Conservation (phyloP, 2,797 vertebrate genomes). For the Cossypha dichroa region DNA sequence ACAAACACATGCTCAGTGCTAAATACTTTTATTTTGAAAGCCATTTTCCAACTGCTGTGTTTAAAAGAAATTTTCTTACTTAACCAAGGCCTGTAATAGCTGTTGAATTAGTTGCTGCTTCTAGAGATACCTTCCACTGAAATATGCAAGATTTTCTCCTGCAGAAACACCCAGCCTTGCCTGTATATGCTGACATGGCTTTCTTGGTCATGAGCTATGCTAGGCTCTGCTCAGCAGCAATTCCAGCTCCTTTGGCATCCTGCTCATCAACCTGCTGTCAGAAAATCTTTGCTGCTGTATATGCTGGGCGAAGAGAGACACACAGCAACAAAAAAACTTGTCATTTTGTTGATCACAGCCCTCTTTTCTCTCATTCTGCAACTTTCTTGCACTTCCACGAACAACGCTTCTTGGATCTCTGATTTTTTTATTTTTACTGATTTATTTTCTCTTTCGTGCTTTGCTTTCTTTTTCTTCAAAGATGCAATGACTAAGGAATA, state of each 20-base stretch:
- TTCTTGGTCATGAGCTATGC: background rate
- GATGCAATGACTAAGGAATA: constrained; percentile 19
- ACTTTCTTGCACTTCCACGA: background rate
- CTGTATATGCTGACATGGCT: constrained; percentile 31
- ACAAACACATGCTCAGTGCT: background rate
- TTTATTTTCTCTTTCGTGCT: constrained; percentile 41
- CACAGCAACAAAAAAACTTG: background rate
- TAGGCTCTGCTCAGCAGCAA: background rate
- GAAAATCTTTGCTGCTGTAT: background rate
- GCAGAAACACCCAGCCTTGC: background rate
- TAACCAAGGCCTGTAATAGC: background rate
- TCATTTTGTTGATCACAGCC: background rate
- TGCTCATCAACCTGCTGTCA: constrained; percentile 31
- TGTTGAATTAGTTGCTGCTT: background rate
- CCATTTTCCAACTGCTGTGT: background rate
- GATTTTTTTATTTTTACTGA: background rate
- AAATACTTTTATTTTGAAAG: constrained; percentile 26
- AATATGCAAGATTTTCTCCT: background rate
- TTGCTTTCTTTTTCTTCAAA: constrained; percentile 33
- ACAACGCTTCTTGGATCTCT: background rate
- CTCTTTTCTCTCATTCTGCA: constrained; percentile 5
- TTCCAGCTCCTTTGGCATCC: constrained; percentile 23
- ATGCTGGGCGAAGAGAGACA: background rate
- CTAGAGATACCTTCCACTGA: background rate
- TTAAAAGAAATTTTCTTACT: background rate